Percentiles rank a stretch among this genome's conserved stretches.
Evolutionary conservation across 2,888 invertebrate species (phyloP).

Genomic region (Melangyna quadrimaculata): DNA sequence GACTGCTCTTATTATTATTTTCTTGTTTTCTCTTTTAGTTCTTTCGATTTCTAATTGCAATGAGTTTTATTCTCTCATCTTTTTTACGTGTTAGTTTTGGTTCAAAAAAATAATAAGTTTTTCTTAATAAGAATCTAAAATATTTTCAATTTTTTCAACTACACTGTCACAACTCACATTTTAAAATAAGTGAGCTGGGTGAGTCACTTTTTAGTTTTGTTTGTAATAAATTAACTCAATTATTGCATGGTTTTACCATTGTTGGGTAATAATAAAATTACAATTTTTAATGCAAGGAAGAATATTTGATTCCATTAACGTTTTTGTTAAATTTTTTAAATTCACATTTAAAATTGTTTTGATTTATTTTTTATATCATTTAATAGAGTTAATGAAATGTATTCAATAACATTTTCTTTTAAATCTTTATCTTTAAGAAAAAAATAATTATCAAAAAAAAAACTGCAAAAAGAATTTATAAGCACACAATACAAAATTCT

Average conservation of each 20-base stretch:
- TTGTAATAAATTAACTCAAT: constrained; percentile 26
- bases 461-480: constrained; percentile 5
- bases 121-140: constrained; percentile 7
- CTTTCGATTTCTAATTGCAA: not conserved
- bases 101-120: not conserved
- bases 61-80: not conserved
- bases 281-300: constrained; percentile 22
- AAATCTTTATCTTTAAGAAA: not conserved
- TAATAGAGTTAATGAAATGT: constrained; percentile 31
- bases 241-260: constrained; percentile 36
- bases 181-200: constrained; percentile 37
- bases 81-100: not conserved
- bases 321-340: not conserved
- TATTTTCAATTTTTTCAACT: constrained; percentile 31
- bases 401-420: not conserved
- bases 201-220: constrained; percentile 31
- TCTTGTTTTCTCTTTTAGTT: not conserved
- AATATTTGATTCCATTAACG: constrained; percentile 30
- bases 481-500: constrained; percentile 40
- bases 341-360: not conserved
- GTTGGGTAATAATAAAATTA: not conserved
- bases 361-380: not conserved
- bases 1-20: constrained; percentile 25
- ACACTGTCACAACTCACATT: constrained; percentile 56
- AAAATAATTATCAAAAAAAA: constrained; percentile 4